Conservation (phyloP, 2,113 vertebrate genomes). For the Nesoenas mayeri region DNA sequence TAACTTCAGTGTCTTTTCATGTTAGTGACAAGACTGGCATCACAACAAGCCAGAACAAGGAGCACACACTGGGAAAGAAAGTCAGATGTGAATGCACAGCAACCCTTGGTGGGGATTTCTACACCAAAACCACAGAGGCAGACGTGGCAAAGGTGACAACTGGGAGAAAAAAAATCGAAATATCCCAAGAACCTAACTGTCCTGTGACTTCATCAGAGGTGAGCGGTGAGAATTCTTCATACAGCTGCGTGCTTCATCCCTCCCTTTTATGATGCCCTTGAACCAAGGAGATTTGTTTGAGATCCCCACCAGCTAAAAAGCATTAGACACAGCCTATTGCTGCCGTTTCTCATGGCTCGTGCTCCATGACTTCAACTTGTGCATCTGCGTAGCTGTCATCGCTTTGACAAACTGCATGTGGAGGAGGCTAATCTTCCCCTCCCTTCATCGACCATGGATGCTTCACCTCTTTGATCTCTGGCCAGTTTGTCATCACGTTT, state of each 20-base stretch:
- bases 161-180: background rate
- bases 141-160: background rate
- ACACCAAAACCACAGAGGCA: background rate
- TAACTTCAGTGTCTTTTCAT: background rate
- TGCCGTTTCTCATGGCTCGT: background rate
- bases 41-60: background rate
- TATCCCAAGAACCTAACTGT: accelerated
- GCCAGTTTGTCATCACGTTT: background rate
- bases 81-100: background rate
- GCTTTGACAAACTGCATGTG: accelerated
- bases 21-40: background rate
- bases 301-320: background rate
- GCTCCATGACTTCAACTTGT: background rate
- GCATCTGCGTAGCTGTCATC: accelerated
- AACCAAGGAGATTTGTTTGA: background rate
- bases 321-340: background rate
- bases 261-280: background rate
- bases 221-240: background rate
- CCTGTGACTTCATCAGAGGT: accelerated
- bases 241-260: background rate
- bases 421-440: background rate
- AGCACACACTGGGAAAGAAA: background rate
- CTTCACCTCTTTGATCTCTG: conserved; percentile 1
- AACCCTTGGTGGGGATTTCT: background rate
- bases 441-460: background rate